Base-by-base conservation (phyloP, 1,140 invertebrate genomes). In the Leptopilina boulardi region DNA sequence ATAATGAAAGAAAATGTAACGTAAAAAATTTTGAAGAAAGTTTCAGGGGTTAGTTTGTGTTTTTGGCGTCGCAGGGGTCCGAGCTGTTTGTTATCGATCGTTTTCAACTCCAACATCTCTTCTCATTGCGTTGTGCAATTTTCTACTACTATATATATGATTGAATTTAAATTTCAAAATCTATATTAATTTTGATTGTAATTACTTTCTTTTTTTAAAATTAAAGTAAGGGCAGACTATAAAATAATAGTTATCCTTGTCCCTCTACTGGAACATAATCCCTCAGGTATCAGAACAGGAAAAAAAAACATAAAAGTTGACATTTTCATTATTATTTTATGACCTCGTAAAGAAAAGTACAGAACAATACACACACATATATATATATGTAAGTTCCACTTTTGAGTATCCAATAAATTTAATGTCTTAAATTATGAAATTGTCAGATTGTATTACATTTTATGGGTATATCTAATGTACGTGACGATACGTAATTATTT, bases 31-130 rank as follows among this genome's bases (percentile, higher is more conserved):
- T 30, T 30, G 74, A 82, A 79, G 77, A 76, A 77, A 76, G 66
- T 79, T 73, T 75, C 66, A 70, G 77, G 79, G 79, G 77, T 78
- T 51, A 77, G 59, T 76, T 74, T 80, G 71, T 79, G 70, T 56
- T 75, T 73, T 74, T 72, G 80, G 78, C 77, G 77, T 78, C 74
- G 76, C 74, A 79, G 59, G 77, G 74, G 74, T 73, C 77, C 76
- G 76, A 79, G 78, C 79, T 80, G 78, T 82, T 83, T 81, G 80
- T 76, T 83, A 83, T 82, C 82, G 82, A 83, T 82, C 82, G 78
- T 78, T 79, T 80, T 74, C 56, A 66, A 18, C 41, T 74, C 71
- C 82, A 38, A 70, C 75, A 73, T 72, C 56, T 77, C 78, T 59
- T 77, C 76, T 80, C 77, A 66, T 78, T 72, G 74, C 76, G 66